phyloP scores from a whole-genome alignment of 2,113 vertebrate genomes.

The Phalacrocorax carbo region DNA sequence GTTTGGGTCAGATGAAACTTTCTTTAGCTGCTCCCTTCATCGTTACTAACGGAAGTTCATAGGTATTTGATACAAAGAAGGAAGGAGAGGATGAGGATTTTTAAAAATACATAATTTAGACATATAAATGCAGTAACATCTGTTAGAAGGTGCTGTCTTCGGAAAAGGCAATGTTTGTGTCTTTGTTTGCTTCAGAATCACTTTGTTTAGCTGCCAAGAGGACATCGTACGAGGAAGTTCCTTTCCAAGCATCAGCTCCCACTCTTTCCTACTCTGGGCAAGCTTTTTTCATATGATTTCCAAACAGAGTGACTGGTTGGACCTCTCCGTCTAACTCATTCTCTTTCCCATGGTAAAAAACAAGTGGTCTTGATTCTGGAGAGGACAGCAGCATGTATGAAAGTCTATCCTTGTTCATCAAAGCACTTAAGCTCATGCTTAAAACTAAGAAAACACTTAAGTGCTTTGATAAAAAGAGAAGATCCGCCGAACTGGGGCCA shows the following conservation, averaged over 20 bases:
- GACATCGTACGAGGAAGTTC: neutral
- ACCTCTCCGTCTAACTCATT: neutral
- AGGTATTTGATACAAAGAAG: neutral
- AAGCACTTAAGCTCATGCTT: slow-evolving; percentile 4
- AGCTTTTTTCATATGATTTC: neutral
- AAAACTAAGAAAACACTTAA: slow-evolving; percentile 36
- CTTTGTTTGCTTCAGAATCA: neutral
- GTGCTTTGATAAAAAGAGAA: slow-evolving; percentile 15
- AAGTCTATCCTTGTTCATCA: slow-evolving; percentile 14
- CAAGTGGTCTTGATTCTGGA: neutral
- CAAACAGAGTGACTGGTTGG: neutral
- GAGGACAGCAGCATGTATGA: neutral
- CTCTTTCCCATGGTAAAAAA: neutral
- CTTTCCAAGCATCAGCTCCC: neutral
- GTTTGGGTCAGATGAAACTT: neutral
- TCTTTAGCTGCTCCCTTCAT: neutral
- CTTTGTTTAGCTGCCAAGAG: slow-evolving; percentile 16
- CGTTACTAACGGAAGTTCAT: neutral
- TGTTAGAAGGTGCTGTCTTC: neutral
- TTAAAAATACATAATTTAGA: neutral
- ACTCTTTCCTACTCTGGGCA: neutral
- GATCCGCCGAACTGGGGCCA: neutral
- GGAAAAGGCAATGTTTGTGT: slow-evolving; percentile 5
- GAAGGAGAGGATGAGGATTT: neutral
- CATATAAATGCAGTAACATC: neutral